Base-by-base conservation (phyloP, 2,888 invertebrate genomes). In the Linnaemya vulpina region DNA sequence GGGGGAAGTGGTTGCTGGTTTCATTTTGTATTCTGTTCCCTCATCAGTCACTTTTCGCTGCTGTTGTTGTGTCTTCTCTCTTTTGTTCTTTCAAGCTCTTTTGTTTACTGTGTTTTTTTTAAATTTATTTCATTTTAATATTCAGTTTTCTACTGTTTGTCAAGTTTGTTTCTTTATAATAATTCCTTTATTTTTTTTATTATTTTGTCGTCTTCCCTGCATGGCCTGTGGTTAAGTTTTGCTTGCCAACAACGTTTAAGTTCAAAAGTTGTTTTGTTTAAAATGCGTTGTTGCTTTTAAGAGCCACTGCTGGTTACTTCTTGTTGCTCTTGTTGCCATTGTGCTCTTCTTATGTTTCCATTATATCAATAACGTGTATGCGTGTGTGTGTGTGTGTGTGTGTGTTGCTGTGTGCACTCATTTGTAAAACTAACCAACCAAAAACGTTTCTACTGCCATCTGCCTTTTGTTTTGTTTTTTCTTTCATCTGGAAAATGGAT, bases 351-450 rank as follows among this genome's bases (percentile, higher is more conserved):
- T 38, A 46, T 78, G 58, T 63, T 80, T 79, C 74, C 62, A 63
- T 75, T 83, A 63, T 43, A 68, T 43, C n/a, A 62, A 60, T 20
- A 43, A 15, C 20, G 46, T 22, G 43, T 67, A n/a, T 74, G 20
- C 51, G 15, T 68, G 35, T 78, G 49, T 60, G 46, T 58, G n/a
- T n/a, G 43, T 67, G 20, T 74, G 20, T 58, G 15, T 68, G 35
- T 78, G 49, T 60, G 46, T 58, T 55, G 43, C 51, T 74, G 87
- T 71, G 87, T 88, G 87, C 87, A 68, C 22, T 73, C 65, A 71
- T 60, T 83, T 65, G 71, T 58, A 43, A 63, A 85, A 88, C 87
- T 88, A 91, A 89, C 91, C 91, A 91, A 91, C 91, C 91, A 91
- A 90, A 91, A 91, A 87, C 91, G 90, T 89, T 89, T 86, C 79